Percentiles rank a stretch among this genome's conserved stretches.
These are phyloP conservation scores for Nesidiocoris tenuis DNA, from an alignment of 2,888 invertebrate genomes.

Conservation along the genomic window DNA sequence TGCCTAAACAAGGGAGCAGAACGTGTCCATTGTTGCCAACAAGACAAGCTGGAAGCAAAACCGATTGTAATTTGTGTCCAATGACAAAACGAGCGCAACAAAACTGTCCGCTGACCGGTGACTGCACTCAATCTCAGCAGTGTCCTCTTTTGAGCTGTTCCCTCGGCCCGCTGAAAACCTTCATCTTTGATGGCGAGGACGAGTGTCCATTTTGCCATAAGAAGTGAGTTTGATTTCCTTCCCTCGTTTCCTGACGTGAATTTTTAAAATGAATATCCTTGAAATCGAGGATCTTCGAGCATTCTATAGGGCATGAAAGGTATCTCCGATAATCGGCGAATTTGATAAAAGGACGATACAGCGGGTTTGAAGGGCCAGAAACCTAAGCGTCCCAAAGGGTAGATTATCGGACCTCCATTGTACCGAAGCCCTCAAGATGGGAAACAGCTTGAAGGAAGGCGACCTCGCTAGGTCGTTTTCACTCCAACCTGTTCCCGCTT, in stretches of 20 bases:
- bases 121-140: background rate
- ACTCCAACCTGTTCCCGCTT: background rate
- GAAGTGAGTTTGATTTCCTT: too few relatives aligned
- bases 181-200: conserved; percentile 26
- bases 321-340: background rate
- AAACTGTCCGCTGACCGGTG: background rate
- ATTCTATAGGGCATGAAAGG: too few relatives aligned
- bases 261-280: too few relatives aligned
- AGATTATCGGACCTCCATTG: conserved; percentile 8
- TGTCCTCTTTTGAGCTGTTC: conserved; percentile 27
- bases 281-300: too few relatives aligned
- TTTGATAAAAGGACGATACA: conserved; percentile 22
- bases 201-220: conserved; percentile 20
- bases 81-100: background rate
- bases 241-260: too few relatives aligned
- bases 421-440: too few relatives aligned
- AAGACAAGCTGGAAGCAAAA: background rate
- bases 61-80: conserved; percentile 10
- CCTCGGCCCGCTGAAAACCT: conserved; percentile 12
- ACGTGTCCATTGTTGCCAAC: conserved; percentile 17
- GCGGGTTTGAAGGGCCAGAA: background rate
- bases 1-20: background rate
- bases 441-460: conserved; percentile 1
- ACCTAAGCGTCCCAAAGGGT: background rate
- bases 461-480: background rate